A percentile compares a stretch with the other conserved stretches of the same genome.
phyloP scores from a whole-genome alignment of 2,888 invertebrate species.

The Hartigia nigra region DNA sequence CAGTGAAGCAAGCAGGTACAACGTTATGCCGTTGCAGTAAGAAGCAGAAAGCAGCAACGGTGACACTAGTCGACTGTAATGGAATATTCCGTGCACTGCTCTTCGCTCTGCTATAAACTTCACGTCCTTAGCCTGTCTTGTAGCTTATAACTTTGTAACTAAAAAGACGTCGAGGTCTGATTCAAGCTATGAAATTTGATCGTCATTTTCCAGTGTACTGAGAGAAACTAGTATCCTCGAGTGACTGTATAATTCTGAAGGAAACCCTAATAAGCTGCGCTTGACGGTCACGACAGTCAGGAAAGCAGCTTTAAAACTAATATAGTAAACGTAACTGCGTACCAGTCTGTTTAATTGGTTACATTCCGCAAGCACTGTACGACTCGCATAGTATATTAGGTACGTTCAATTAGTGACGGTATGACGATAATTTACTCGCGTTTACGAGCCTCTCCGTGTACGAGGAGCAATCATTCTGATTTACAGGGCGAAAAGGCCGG shows the following conservation, averaged over 20 bases:
- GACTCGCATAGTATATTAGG: constrained; percentile 46
- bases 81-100: not conserved
- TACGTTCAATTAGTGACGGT: constrained; percentile 48
- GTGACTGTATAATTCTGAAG: not conserved
- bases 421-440: constrained; percentile 48
- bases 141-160: not conserved
- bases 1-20: not conserved
- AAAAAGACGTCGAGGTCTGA: not conserved
- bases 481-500: constrained; percentile 38
- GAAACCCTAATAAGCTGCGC: not conserved
- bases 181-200: not conserved
- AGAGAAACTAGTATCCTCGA: not conserved
- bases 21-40: not conserved
- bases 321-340: not conserved
- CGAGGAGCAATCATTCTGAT: constrained; percentile 27
- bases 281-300: not conserved
- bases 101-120: not conserved
- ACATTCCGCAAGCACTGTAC: constrained; percentile 21
- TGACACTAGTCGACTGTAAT: not conserved
- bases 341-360: constrained; percentile 29
- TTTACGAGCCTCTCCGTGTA: constrained; percentile 26
- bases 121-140: not conserved
- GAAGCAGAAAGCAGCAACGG: not conserved
- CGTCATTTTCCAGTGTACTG: not conserved
- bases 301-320: not conserved